Evolutionary conservation across 2,888 invertebrate genomes (phyloP).

Genomic region (Morpho achilles): DNA sequence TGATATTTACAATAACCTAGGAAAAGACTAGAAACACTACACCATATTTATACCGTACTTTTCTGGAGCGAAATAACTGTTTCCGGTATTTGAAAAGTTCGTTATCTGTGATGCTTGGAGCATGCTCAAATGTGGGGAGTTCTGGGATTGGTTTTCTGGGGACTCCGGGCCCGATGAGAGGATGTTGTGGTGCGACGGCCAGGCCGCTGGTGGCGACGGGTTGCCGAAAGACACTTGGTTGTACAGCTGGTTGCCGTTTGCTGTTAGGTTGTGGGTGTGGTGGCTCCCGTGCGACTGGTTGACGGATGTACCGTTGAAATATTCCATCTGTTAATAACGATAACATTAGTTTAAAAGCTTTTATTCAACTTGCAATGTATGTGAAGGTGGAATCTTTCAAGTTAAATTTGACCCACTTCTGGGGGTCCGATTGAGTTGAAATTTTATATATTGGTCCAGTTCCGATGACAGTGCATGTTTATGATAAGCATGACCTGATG

Average conservation of each 20-base stretch:
- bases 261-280: slow-evolving; percentile 64
- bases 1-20: slow-evolving; percentile 25
- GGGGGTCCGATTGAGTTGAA: too few species aligned
- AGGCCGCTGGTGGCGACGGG: slow-evolving; percentile 67
- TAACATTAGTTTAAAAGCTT: slow-evolving; percentile 7
- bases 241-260: slow-evolving; percentile 72
- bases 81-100: slow-evolving; percentile 74
- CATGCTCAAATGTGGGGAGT: slow-evolving; percentile 69
- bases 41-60: slow-evolving; percentile 78
- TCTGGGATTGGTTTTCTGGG: slow-evolving; percentile 68
- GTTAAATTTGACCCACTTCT: too few species aligned
- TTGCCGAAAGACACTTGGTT: slow-evolving; percentile 75
- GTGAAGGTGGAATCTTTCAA: too few species aligned
- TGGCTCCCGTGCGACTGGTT: slow-evolving; percentile 68
- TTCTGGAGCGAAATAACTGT: slow-evolving; percentile 73
- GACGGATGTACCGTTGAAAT: slow-evolving; percentile 70
- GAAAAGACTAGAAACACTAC: slow-evolving; percentile 63
- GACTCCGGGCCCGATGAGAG: slow-evolving; percentile 67
- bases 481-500: too few species aligned
- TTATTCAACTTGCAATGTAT: too few species aligned
- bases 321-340: slow-evolving; percentile 65
- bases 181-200: slow-evolving; percentile 72
- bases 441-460: too few species aligned
- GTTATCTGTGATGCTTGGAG: slow-evolving; percentile 72
- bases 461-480: too few species aligned